Evolutionary conservation across 2,888 invertebrate genomes (phyloP).

Genomic region (Erynnis tages): DNA sequence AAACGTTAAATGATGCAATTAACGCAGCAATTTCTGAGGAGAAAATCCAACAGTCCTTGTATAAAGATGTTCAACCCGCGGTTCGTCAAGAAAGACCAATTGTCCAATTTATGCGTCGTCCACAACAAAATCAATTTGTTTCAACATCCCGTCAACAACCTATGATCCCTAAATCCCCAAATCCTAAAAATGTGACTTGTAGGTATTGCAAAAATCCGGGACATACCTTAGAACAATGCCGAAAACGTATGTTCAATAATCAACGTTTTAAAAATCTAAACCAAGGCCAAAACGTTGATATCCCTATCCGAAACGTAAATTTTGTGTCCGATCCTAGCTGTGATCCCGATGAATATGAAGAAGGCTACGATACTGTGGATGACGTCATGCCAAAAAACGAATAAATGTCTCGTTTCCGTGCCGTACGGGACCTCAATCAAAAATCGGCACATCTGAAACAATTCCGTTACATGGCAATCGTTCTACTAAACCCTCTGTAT

Average conservation of each 20-base stretch:
- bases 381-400: not conserved
- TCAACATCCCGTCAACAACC: too few relatives aligned
- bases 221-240: slow-evolving; percentile 25
- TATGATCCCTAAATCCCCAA: not conserved
- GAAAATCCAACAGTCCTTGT: slow-evolving; percentile 3
- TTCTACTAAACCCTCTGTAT: not conserved
- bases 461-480: too few relatives aligned
- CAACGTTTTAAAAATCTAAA: slow-evolving; percentile 5
- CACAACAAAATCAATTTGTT: too few relatives aligned
- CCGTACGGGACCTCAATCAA: not conserved
- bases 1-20: slow-evolving; percentile 16
- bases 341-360: not conserved
- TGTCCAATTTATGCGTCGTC: too few relatives aligned
- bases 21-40: slow-evolving; percentile 15
- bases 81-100: too few relatives aligned
- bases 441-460: not conserved
- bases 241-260: slow-evolving; percentile 29
- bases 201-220: slow-evolving; percentile 27
- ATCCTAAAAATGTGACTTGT: slow-evolving; percentile 25
- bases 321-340: not conserved
- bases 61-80: not conserved
- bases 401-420: slow-evolving; percentile 1
- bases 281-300: not conserved
- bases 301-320: not conserved
- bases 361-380: not conserved